These are phyloP conservation scores for Halisarca cf. caerulea DNA, from an alignment of 37 sponge, comb jelly and placozoan species.

Conservation along the genomic window DNA sequence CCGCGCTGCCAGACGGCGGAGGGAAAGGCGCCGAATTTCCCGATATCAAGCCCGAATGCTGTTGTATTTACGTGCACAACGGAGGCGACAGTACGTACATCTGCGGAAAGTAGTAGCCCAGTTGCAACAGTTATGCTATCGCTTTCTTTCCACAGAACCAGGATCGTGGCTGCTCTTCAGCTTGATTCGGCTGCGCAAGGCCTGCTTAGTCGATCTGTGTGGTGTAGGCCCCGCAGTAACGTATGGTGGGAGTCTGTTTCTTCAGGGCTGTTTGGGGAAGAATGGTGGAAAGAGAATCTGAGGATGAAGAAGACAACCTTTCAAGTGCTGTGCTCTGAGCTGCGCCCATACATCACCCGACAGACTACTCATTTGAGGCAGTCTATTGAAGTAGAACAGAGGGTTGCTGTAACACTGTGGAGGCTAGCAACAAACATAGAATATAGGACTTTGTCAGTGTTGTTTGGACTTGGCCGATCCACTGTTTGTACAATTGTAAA, in stretches of 20 bases:
- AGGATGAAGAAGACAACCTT: constrained; percentile 5
- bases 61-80: no score
- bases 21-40: no score
- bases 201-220: no score
- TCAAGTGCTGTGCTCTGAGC: not conserved
- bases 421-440: constrained; percentile 52
- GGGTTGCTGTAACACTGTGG: constrained; percentile 54
- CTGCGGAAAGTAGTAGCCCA: no score
- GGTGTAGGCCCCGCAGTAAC: not conserved
- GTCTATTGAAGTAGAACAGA: constrained; percentile 28
- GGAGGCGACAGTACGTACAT: no score
- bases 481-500: constrained; percentile 39
- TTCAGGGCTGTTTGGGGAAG: not conserved
- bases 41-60: no score
- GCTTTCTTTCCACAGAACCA: no score
- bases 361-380: not conserved
- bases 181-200: no score
- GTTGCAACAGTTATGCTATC: no score
- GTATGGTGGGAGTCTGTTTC: not conserved
- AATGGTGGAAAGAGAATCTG: constrained; percentile 33
- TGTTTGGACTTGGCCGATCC: constrained; percentile 43
- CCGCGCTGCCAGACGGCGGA: no score
- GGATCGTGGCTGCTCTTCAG: no score
- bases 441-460: constrained; percentile 34
- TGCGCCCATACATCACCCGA: constrained; percentile 5